Base-by-base conservation (phyloP, 2,113 vertebrate species). In the Charadrius vociferus region DNA sequence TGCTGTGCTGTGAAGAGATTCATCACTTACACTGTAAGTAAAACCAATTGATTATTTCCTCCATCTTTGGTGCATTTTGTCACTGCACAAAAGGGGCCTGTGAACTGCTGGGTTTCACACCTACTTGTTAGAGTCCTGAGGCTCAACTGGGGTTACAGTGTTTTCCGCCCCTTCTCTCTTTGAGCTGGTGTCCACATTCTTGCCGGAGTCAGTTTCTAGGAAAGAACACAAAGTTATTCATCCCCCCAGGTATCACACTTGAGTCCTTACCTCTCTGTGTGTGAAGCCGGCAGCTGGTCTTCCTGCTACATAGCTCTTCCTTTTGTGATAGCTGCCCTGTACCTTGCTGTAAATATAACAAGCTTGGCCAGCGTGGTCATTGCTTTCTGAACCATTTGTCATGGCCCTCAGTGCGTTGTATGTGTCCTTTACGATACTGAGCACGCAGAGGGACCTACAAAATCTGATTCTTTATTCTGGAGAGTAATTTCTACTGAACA, bases 401-500 rank as follows among this genome's bases (percentile, higher is more conserved):
- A 63, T 34, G 59, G 19, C 22, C 34, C 55, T 83, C 50, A 23
- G 23, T 71, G 63, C 73, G 24, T n/a, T 81, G 20, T 41, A 66
- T 39, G 65, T 74, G 68, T 55, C 41, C 59, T 59, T 91, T 91
- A 75, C 0, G 1, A 66, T 56, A 59, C 73, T 75, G 41, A 81
- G n/a, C 37, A 47, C 8, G 27, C 15, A 91, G 77, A 79, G 36
- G 26, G 47, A 87, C 34, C n/a, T 39, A 55, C 43, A 91, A 74
- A 91, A 81, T 56, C 45, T 86, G 72, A 78, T 97, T 92, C 86
- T 88, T 91, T 91, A 91, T 89, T 91, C 77, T 67, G 68, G 50
- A 87, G 59, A 86, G n/a, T 67, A 71, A 81, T 93, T 91, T 71
- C 72, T 74, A 67, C 55, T 43, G 61, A 81, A 63, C 3, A 5